Conservation (phyloP, 2,797 vertebrate species). For the Pristis pectinata region DNA sequence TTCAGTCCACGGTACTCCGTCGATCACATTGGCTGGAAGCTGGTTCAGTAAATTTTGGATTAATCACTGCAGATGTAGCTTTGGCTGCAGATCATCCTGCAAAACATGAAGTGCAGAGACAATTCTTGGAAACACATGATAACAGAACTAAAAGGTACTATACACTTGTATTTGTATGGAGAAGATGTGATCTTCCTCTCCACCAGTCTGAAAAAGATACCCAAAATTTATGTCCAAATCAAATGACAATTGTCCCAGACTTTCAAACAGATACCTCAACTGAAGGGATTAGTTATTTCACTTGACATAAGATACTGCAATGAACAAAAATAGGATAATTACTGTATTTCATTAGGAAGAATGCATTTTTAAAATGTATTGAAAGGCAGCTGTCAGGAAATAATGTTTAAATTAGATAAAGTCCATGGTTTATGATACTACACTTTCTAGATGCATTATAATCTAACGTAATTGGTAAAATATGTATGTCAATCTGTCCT, state of each 20-base stretch:
- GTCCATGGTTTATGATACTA: not conserved
- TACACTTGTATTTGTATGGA: not conserved
- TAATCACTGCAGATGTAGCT: conserved; percentile 88
- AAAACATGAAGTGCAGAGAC: conserved; percentile 87
- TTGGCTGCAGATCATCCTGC: conserved; percentile 87
- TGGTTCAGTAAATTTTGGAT: conserved; percentile 82
- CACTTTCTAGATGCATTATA: not conserved
- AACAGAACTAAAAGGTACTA: conserved; percentile 78
- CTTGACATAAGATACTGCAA: not conserved
- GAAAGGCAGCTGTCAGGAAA: not conserved
- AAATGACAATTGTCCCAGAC: not conserved
- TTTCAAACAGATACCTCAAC: not conserved
- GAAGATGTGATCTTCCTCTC: not conserved
- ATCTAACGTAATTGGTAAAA: not conserved
- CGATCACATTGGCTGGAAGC: conserved; percentile 93
- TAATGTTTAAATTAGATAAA: not conserved
- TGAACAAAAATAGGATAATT: not conserved
- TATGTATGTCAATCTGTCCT: not conserved
- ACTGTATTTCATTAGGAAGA: not conserved
- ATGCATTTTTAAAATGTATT: not conserved
- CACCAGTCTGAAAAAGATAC: not conserved
- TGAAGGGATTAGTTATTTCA: no score
- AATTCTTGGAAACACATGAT: conserved; percentile 87
- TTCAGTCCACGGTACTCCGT: conserved; percentile 74
- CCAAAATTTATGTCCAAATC: not conserved